Evolutionary conservation across 2,113 vertebrate species (phyloP).

Genomic region (Entosphenus tridentatus): DNA sequence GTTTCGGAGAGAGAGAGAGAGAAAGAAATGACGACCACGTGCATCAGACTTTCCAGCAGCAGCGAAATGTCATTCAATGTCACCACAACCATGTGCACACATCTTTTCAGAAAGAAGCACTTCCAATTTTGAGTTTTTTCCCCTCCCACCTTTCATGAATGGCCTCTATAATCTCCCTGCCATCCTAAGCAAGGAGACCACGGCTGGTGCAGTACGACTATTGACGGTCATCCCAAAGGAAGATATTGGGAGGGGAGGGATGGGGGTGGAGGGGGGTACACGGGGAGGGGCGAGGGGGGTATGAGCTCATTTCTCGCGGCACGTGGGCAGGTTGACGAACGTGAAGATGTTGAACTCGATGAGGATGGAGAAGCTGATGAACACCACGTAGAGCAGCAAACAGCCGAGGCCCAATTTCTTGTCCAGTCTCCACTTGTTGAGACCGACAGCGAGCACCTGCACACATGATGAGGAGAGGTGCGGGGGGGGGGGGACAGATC

Average conservation of each 20-base stretch:
- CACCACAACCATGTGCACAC: too few species aligned
- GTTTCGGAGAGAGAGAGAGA: neutral
- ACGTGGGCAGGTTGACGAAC: slow-evolving; percentile 8
- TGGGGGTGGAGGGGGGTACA: neutral
- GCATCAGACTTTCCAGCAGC: too few species aligned
- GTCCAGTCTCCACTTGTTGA: slow-evolving; percentile 38
- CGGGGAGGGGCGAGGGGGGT: neutral
- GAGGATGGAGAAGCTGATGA: slow-evolving; percentile 34
- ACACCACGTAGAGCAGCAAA: slow-evolving; percentile 30
- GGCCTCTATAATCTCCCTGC: too few species aligned
- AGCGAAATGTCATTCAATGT: too few species aligned
- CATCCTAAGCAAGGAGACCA: too few species aligned
- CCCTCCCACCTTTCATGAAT: too few species aligned
- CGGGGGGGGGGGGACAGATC: too few species aligned
- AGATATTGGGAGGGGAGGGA: neutral
- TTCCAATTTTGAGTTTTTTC: too few species aligned
- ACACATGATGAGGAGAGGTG: too few species aligned
- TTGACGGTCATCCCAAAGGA: too few species aligned
- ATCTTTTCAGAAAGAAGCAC: too few species aligned
- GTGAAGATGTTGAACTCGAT: slow-evolving; percentile 19
- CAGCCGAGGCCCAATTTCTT: slow-evolving; percentile 27
- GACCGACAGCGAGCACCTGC: slow-evolving; percentile 28
- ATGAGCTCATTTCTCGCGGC: slow-evolving; percentile 13
- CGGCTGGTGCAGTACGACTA: too few species aligned
- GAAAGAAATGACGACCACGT: neutral